Evolutionary conservation across 1,140 invertebrate species (phyloP).

Genomic region (Tribolium castaneum): DNA sequence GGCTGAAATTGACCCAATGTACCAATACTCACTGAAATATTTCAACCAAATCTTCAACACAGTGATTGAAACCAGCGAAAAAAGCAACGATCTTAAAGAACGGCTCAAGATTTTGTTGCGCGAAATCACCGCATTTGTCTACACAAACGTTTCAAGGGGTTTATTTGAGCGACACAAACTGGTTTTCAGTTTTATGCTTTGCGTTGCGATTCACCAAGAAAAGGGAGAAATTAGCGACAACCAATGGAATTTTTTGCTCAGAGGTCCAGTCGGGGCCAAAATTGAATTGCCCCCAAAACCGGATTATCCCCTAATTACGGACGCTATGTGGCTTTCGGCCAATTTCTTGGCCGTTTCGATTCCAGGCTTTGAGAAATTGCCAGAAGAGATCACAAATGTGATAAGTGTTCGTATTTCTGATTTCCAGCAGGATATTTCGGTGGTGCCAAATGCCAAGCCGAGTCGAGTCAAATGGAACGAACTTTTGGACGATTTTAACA

Average conservation of each 20-base stretch:
- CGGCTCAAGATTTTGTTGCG: conserved; percentile 76
- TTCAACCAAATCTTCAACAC: conserved; percentile 85
- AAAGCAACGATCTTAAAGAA: conserved; percentile 70
- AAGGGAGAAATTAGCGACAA: conserved; percentile 66
- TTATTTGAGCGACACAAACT: conserved; percentile 93
- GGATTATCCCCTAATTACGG: conserved; percentile 66
- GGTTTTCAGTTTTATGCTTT: conserved; percentile 87
- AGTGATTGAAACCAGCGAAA: conserved; percentile 78
- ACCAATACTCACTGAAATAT: conserved; percentile 93
- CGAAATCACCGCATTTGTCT: conserved; percentile 85
- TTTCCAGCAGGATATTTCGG: conserved; percentile 71
- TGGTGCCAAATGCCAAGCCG: conserved; percentile 64
- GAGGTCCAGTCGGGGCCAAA: conserved; percentile 72
- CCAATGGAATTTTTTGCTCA: conserved; percentile 81
- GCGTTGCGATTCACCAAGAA: conserved; percentile 78
- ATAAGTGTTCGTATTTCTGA: conserved; percentile 72
- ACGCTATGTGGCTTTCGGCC: conserved; percentile 72
- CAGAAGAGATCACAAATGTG: conserved; percentile 67
- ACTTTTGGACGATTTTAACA: conserved; percentile 78
- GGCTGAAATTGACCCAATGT: conserved; percentile 94
- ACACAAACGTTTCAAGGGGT: conserved; percentile 87
- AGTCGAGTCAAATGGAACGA: conserved; percentile 71
- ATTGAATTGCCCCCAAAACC: conserved; percentile 64
- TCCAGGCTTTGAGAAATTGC: conserved; percentile 66
- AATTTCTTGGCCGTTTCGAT: conserved; percentile 72